Evolutionary conservation across 2,888 invertebrate genomes (phyloP), one percentile per base, ranked within the genome.

Genomic region (Malachius bipustulatus): DNA sequence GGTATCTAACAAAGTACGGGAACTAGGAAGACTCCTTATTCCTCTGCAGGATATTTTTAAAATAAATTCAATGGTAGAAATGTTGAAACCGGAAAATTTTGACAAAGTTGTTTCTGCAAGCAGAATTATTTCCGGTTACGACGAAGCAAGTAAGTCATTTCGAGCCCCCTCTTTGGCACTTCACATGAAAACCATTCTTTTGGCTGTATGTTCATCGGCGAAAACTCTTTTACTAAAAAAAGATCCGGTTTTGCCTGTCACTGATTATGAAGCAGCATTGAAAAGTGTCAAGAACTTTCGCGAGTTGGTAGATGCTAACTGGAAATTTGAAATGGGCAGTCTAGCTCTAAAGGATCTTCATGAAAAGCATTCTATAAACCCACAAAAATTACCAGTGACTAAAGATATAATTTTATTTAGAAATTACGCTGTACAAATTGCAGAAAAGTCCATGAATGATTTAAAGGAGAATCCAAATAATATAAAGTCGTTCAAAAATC

Each of bases 1-100:
- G 6, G 46, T 47, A 8, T 37, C 39, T 11, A 50, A 50, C 34
- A 49, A 50, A 41, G 32, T 49, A 30, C 6, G 47, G 27, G 46
- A 48, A 44, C 26, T 49, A 8, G 47, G 45, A 11, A 45, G 48
- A 37, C 42, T 48, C 14, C 31, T 48, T 1, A 38, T 47, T 16
- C 35, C 40, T n/a, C 29, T 49, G 14, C 35, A 43, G 34, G 37
- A 46, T 30, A 32, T 38, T 16, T 35, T n/a, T n/a, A n/a, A n/a
- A n/a, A n/a, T n/a, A n/a, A n/a, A n/a, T n/a, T n/a, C n/a, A n/a
- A n/a, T n/a, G n/a, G n/a, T n/a, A 31, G 26, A 36, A 13, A 13
- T 16, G 8, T 12, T 26, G 15, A 6, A 36, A 32, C 19, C 35
- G 15, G 16, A 35, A 19, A 9, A 37, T 11, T 27, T 11, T 16